Evolutionary conservation across 2,888 invertebrate species (phyloP), one percentile per base, ranked within the genome.

Genomic region (Drosophila rellima): DNA sequence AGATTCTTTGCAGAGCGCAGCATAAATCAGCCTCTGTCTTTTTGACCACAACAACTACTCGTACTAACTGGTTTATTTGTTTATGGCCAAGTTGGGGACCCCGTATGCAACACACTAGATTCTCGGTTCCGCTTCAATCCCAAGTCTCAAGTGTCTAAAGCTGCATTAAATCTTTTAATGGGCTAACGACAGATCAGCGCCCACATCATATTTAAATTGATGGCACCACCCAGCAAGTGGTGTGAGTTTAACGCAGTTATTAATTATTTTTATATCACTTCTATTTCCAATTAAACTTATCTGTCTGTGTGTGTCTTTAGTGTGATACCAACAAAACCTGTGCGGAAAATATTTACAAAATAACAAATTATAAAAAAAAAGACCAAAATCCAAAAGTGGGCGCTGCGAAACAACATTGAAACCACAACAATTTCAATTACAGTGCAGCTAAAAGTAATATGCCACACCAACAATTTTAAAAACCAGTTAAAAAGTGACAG

Each of bases 401-500:
- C 72, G 83, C 17, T 62, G 69, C 59, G 40, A 70, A 64, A 42
- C 70, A 81, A 73, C 67, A 47, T 79, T 69, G 52, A 57, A 66
- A 63, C 48, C 50, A 51, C 66, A 65, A 68, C 60, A 78, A 80
- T 80, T 86, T 73, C 81, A 76, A 85, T 85, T 85, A 82, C 85
- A 85, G 85, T 88, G 85, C 86, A 82, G 77, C 71, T 71, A 84
- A 74, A 71, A 76, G 61, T 82, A 83, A 81, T 70, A 56, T 52
- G 67, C 52, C 52, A 56, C 50, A 70, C 42, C 57, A 78, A 47
- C 45, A 29, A 44, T 8, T 26, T 54, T 20, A 52, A 44, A 52
- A 88, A 85, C 83, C 86, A 86, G 86, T 86, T 88, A 59, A 77
- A 55, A 82, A 88, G 84, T 85, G 84, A 85, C 85, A 76, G 82